Percentiles rank a stretch among this genome's conserved stretches.
Conservation (phyloP, 2,113 vertebrate genomes). For the Salvator merianae region DNA sequence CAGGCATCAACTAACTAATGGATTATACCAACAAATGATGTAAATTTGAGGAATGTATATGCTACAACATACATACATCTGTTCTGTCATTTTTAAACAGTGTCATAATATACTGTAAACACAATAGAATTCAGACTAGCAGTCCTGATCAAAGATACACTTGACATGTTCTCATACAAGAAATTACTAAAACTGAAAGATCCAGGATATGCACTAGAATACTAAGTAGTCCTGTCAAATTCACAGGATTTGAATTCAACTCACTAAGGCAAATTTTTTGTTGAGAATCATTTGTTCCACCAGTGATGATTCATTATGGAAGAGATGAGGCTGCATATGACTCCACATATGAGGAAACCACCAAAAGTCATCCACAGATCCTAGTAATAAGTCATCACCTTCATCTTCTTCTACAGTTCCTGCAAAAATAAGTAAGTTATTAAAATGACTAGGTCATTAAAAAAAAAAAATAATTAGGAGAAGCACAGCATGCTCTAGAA, state of each 20-base stretch:
- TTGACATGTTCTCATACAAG: neutral
- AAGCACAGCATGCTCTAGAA: neutral
- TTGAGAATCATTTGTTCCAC: conserved; percentile 99
- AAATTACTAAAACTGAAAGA: neutral
- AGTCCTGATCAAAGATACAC: neutral
- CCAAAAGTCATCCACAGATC: conserved; percentile 94
- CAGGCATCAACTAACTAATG: too few species aligned
- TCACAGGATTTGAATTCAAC: conserved; percentile 50
- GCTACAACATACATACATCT: neutral
- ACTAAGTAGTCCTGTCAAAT: neutral
- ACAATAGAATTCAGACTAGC: neutral
- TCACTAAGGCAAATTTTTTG: conserved; percentile 97
- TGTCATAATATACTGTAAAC: neutral
- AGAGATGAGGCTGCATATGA: conserved; percentile 98
- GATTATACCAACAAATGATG: neutral
- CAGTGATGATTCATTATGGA: conserved; percentile 94
- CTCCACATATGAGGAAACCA: conserved; percentile 99
- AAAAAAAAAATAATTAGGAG: too few species aligned
- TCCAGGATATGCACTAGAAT: neutral
- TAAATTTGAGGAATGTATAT: neutral
- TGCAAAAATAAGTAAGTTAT: conserved; percentile 48
- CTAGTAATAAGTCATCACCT: conserved; percentile 89
- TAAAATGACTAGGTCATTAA: too few species aligned
- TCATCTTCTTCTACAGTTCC: conserved; percentile 91
- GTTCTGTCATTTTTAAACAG: neutral